Percentiles rank a stretch among this genome's conserved stretches.
phyloP scores from a whole-genome alignment of 1,140 invertebrate genomes.

The Diabrotica undecimpunctata region DNA sequence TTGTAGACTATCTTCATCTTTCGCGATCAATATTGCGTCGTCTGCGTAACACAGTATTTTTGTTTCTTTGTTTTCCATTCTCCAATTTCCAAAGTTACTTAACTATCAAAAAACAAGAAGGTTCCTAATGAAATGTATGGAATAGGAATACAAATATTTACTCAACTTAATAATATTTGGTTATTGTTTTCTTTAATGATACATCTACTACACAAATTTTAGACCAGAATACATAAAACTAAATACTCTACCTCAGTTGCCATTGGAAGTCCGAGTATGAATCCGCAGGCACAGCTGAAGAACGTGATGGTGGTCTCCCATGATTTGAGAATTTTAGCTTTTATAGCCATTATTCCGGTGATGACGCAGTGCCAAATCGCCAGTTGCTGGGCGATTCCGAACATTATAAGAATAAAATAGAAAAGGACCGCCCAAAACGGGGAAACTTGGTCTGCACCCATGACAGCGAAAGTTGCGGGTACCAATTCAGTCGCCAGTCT shows the following conservation, averaged over 20 bases:
- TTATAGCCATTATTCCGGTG: slow-evolving; percentile 74
- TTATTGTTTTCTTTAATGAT: too few species aligned
- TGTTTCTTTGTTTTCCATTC: too few species aligned
- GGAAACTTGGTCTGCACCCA: slow-evolving; percentile 66
- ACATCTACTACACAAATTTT: too few species aligned
- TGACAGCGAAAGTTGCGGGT: slow-evolving; percentile 73
- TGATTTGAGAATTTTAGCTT: slow-evolving; percentile 63
- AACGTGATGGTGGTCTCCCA: slow-evolving; percentile 86
- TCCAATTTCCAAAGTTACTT: too few species aligned
- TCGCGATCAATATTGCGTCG: too few species aligned
- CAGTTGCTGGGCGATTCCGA: slow-evolving; percentile 79
- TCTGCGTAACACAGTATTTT: too few species aligned
- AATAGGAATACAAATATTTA: too few species aligned
- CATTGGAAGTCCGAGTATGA: slow-evolving; percentile 81
- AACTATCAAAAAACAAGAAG: too few species aligned
- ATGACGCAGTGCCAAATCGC: slow-evolving; percentile 70
- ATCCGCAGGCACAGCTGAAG: slow-evolving; percentile 76
- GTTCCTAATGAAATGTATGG: too few species aligned
- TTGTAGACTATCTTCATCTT: too few species aligned
- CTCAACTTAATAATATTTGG: too few species aligned
- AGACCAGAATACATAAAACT: too few species aligned
- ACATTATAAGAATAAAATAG: slow-evolving; percentile 79
- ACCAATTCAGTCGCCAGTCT: slow-evolving; percentile 81
- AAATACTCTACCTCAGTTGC: slow-evolving; percentile 71
- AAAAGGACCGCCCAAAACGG: slow-evolving; percentile 85